Base-by-base conservation (phyloP, 2,113 vertebrate species). In the Centrocercus urophasianus region DNA sequence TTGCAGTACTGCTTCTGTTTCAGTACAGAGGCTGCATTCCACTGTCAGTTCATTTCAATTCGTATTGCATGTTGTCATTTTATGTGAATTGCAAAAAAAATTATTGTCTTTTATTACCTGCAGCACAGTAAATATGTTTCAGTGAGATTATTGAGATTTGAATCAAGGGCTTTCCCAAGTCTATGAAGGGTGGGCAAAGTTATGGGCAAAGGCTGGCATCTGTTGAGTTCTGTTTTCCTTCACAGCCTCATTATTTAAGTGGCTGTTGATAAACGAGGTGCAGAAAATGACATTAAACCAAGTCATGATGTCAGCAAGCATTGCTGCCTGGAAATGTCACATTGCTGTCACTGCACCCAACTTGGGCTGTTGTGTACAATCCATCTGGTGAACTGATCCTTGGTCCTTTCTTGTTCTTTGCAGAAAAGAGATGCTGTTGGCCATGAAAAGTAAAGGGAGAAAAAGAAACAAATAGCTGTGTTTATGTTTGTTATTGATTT, bases 281-380 rank as follows among this genome's bases (percentile, higher is more conserved):
- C n/a, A 93, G 89, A 97, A 95, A 96, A 95, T 89, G 38, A 88
- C 85, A 82, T 95, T 96, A 94, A 95, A 95, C 87, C 88, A 67
- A 80, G 82, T 94, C 81, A 59, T 92, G 88, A 95, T 96, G 81
- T 93, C 93, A 88, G 65, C 84, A 76, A 73, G 38, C 52, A 45
- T 74, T 77, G 88, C 66, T 83, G 54, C n/a, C 61, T 93, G 72
- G 70, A 94, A 95, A 82, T 89, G 85, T 75, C 85, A 91, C 14
- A 1, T 52, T 92, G 65, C 83, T 96, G 82, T 57, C 66, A 61
- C 43, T 57, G 79, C 59, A 64, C 34, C 40, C 67, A 71, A 22
- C 32, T 72, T 52, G 78, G 78, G 34, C 47, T 95, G 15, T 42
- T 95, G 40, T 89, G 18, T 91, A 67, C 56, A 72, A 59, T 76